Evolutionary conservation across 2,888 invertebrate genomes (phyloP).

Genomic region (Timema cristinae): DNA sequence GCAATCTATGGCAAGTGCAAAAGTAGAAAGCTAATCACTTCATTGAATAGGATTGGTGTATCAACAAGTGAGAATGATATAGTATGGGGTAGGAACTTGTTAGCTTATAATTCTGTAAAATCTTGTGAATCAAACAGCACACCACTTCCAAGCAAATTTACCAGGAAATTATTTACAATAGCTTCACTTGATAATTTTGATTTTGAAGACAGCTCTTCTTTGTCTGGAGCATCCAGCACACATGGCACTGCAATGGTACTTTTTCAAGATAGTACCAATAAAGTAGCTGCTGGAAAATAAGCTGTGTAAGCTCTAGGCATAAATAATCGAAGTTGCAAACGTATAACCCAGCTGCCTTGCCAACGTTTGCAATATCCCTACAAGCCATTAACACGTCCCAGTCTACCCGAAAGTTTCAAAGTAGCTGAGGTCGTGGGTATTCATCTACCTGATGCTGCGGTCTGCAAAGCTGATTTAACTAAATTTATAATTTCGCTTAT

Average conservation of each 20-base stretch:
- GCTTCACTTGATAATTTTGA: slow-evolving; percentile 3
- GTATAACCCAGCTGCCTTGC: no score
- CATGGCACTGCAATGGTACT: background rate
- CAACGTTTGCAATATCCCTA: background rate
- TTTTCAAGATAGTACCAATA: background rate
- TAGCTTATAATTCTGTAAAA: background rate
- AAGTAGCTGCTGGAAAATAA: slow-evolving; percentile 1
- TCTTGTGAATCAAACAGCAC: no score
- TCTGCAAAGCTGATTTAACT: background rate
- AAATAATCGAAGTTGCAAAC: no score
- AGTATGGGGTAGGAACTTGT: background rate
- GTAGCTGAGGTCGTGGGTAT: no score
- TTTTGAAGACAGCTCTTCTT: background rate
- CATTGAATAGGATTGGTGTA: background rate
- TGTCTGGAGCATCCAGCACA: background rate
- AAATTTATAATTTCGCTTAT: background rate
- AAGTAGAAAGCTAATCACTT: slow-evolving; percentile 6
- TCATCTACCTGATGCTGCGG: background rate
- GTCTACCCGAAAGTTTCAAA: background rate
- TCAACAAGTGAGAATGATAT: slow-evolving; percentile 6
- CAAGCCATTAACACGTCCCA: background rate
- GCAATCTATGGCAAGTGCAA: background rate
- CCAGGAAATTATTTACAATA: background rate
- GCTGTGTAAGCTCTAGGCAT: background rate
- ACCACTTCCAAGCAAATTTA: background rate